Evolutionary conservation across 2,888 invertebrate genomes (phyloP).

Genomic region (Heteromyza rotundicornis): DNA sequence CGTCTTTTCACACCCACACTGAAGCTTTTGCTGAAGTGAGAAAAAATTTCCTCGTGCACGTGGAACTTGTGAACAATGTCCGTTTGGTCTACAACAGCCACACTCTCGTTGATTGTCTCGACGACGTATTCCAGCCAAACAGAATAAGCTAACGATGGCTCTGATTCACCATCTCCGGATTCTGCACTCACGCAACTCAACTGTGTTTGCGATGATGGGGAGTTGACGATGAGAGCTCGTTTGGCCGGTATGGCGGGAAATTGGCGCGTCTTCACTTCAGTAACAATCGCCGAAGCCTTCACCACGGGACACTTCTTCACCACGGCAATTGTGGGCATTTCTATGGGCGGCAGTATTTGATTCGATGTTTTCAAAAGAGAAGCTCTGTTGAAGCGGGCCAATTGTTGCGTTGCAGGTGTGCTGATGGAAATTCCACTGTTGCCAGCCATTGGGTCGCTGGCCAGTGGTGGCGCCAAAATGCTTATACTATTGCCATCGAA

Average conservation of each 20-base stretch:
- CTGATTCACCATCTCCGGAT: constrained; percentile 23
- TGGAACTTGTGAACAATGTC: constrained; percentile 74
- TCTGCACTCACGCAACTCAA: constrained; percentile 15
- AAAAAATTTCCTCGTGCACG: constrained; percentile 75
- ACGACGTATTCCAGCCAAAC: constrained; percentile 79
- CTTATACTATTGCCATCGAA: constrained; percentile 47
- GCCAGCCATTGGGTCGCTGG: constrained; percentile 18
- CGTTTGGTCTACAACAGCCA: constrained; percentile 73
- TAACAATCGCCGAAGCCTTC: constrained; percentile 35
- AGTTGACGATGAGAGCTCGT: constrained; percentile 44
- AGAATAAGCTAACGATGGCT: constrained; percentile 64
- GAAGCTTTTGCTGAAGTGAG: constrained; percentile 74
- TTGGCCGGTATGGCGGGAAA: constrained; percentile 46
- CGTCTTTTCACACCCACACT: constrained; percentile 70
- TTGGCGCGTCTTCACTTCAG: constrained; percentile 41
- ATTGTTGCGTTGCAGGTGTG: background rate
- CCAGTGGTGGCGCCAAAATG: constrained; percentile 34
- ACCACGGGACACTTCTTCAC: constrained; percentile 42
- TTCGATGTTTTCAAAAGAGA: constrained; percentile 16
- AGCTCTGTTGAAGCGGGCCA: background rate
- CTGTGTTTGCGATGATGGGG: background rate
- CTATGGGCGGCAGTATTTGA: constrained; percentile 32
- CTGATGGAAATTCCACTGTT: no score
- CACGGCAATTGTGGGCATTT: constrained; percentile 45
- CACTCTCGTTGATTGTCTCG: constrained; percentile 76